Evolutionary conservation across 2,888 invertebrate genomes (phyloP).

Genomic region (Nysson spinosus): DNA sequence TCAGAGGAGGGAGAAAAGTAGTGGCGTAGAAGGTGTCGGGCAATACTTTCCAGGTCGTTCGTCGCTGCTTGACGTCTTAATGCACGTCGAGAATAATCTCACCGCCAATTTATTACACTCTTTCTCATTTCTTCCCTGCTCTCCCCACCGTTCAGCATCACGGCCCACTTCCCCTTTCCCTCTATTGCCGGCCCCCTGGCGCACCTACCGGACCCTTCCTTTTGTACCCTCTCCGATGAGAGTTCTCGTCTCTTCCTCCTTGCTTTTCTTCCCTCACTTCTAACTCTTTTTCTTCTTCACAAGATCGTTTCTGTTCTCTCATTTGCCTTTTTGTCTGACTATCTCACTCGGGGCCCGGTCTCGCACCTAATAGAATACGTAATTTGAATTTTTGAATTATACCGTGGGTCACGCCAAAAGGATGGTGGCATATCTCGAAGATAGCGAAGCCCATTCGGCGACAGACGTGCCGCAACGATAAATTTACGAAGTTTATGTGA

Average conservation of each 20-base stretch:
- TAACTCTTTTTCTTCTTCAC: conserved; percentile 10
- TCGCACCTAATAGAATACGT: conserved; percentile 74
- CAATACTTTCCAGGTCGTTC: conserved; percentile 76
- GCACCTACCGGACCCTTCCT: conserved; percentile 62
- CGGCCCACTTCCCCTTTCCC: conserved; percentile 40
- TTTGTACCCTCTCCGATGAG: conserved; percentile 60
- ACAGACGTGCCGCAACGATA: conserved; percentile 55
- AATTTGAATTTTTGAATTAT: conserved; percentile 71
- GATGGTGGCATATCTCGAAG: conserved; percentile 9
- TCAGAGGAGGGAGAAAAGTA: conserved; percentile 36
- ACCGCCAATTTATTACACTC: conserved; percentile 78
- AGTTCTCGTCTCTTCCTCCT: conserved; percentile 41
- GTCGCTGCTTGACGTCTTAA: conserved; percentile 78
- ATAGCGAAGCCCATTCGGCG: conserved; percentile 34
- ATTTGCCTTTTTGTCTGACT: conserved; percentile 24
- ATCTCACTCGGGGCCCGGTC: conserved; percentile 43
- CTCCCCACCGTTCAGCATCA: conserved; percentile 36
- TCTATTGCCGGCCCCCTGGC: conserved; percentile 44
- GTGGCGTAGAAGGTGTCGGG: conserved; percentile 74
- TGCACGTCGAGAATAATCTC: conserved; percentile 78
- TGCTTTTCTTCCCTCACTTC: conserved; percentile 13
- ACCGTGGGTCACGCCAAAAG: conserved; percentile 16
- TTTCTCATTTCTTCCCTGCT: conserved; percentile 75
- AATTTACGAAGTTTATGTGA: conserved; percentile 68
- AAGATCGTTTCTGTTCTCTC: conserved; percentile 13